These are phyloP conservation scores for Centroberyx gerrardi DNA, from an alignment of 2,797 vertebrate species.

Conservation along the genomic window DNA sequence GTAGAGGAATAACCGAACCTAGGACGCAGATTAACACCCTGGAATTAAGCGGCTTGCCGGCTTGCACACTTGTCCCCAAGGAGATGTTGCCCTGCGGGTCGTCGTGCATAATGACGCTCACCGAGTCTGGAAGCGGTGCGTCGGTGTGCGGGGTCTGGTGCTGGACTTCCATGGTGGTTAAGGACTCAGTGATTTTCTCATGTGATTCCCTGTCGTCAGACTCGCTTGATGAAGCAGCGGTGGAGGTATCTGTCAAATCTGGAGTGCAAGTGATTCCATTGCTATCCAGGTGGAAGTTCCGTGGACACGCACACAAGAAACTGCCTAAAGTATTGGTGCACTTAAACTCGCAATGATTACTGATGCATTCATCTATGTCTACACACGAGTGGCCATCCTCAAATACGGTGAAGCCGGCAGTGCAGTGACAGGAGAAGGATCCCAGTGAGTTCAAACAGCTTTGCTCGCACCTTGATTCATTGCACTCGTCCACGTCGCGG, in stretches of 20 bases:
- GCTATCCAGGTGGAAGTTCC: constrained; percentile 43
- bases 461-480: constrained; percentile 62
- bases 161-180: constrained; percentile 39
- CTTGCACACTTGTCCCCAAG: neutral
- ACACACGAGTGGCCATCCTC: constrained; percentile 62
- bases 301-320: constrained; percentile 70
- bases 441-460: constrained; percentile 76
- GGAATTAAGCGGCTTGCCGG: neutral
- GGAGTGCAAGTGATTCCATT: constrained; percentile 53
- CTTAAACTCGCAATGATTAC: constrained; percentile 59
- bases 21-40: constrained; percentile 78
- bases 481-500: constrained; percentile 79
- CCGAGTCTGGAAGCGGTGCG: neutral
- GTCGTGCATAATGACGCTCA: constrained; percentile 22
- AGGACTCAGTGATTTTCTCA: constrained; percentile 44
- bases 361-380: constrained; percentile 79
- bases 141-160: constrained; percentile 58
- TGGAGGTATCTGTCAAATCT: neutral
- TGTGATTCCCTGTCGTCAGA: neutral
- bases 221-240: neutral
- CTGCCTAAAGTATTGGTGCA: constrained; percentile 79
- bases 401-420: constrained; percentile 66
- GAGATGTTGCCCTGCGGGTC: constrained; percentile 38
- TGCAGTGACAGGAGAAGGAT: constrained; percentile 81
- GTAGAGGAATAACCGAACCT: constrained; percentile 76